phyloP scores from a whole-genome alignment of 37 sponge, comb jelly and placozoan species.

The Bolinopsis microptera region DNA sequence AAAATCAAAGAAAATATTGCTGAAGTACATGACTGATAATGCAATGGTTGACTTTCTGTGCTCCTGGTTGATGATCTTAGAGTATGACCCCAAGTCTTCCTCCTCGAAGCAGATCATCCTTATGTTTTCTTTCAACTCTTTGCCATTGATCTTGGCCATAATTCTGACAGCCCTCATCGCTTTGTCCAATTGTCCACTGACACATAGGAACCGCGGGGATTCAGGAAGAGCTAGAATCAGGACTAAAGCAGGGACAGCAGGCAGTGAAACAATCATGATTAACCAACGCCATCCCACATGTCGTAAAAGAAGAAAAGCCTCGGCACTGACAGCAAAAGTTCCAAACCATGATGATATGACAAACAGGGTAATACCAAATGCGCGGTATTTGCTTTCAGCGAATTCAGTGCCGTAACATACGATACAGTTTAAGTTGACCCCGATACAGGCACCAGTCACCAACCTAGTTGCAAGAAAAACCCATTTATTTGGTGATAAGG shows the following conservation, averaged over 20 bases:
- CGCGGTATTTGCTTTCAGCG: constrained; percentile 18
- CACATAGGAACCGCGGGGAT: neutral
- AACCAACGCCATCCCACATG: constrained; percentile 30
- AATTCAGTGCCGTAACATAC: neutral
- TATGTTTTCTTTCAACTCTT: neutral
- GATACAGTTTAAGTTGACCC: neutral
- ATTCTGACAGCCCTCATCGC: constrained; percentile 15
- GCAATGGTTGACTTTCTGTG: neutral
- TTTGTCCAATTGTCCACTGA: neutral
- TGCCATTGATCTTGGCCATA: neutral
- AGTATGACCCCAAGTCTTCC: neutral
- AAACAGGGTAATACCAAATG: neutral
- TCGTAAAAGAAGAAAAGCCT: neutral
- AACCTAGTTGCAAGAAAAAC: neutral
- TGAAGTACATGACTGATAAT: neutral
- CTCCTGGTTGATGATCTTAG: neutral
- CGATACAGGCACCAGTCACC: neutral
- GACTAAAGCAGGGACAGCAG: neutral
- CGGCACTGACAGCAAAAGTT: neutral
- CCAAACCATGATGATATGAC: neutral
- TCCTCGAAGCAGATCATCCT: neutral
- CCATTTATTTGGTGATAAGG: constrained; percentile 6
- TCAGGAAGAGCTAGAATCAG: neutral
- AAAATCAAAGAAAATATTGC: constrained; percentile 2
- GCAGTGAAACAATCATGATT: neutral